Conservation (phyloP, 2,113 vertebrate species). For the Xiphophorus maculatus region DNA sequence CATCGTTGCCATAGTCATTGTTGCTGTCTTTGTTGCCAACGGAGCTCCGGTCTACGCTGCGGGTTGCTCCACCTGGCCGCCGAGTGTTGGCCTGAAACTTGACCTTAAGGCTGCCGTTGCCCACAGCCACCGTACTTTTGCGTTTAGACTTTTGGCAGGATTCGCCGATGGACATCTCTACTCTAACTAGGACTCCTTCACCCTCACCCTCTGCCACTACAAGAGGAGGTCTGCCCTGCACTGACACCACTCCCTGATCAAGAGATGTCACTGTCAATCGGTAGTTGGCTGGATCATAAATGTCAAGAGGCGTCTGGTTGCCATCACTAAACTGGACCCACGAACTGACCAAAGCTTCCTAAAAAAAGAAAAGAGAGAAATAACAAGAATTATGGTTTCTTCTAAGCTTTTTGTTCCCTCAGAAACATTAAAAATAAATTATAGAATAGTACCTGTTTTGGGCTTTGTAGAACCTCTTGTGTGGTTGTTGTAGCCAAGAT, state of each 20-base stretch:
- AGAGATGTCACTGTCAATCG: conserved; percentile 84
- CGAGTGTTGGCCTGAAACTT: conserved; percentile 81
- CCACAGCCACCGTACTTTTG: conserved; percentile 87
- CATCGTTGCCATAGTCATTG: conserved; percentile 60
- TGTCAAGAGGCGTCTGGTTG: conserved; percentile 88
- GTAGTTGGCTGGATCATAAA: conserved; percentile 87
- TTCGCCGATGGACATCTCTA: conserved; percentile 90
- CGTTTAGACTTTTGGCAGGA: conserved; percentile 91
- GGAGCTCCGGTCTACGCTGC: conserved; percentile 47
- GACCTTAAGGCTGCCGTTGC: conserved; percentile 85
- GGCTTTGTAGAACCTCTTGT: conserved; percentile 85
- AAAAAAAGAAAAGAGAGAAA: conserved; percentile 50
- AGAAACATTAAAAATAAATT: neutral
- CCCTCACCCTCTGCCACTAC: conserved; percentile 87
- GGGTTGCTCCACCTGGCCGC: conserved; percentile 66
- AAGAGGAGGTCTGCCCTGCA: conserved; percentile 79
- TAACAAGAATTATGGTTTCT: neutral
- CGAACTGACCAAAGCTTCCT: conserved; percentile 91
- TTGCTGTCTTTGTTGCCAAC: conserved; percentile 66
- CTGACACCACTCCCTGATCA: conserved; percentile 87
- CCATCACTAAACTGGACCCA: conserved; percentile 96
- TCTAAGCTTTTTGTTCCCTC: neutral
- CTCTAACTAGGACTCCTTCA: conserved; percentile 85
- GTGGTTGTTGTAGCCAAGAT: conserved; percentile 86
- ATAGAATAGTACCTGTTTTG: conserved; percentile 83